Conservation (phyloP, 2,888 invertebrate genomes). For the Tribolium freemani region DNA sequence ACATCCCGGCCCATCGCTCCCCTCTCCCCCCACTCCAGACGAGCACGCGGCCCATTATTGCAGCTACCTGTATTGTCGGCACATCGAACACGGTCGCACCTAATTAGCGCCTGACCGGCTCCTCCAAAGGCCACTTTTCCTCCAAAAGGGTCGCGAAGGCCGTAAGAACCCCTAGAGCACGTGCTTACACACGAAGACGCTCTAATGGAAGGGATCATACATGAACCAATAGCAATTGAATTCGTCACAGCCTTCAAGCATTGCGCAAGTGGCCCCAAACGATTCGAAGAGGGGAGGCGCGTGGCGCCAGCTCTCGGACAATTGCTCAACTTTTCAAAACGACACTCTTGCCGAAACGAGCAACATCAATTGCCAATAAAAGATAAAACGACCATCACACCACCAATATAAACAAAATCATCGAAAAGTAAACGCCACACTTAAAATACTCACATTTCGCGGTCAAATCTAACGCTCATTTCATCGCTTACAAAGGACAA, state of each 20-base stretch:
- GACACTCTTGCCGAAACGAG: slow-evolving; percentile 72
- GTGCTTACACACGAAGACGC: slow-evolving; percentile 38
- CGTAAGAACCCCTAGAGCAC: slow-evolving; percentile 13
- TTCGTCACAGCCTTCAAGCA: slow-evolving; percentile 71
- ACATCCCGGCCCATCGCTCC: slow-evolving; percentile 69
- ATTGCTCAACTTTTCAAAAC: slow-evolving; percentile 64
- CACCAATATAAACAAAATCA: too few species aligned
- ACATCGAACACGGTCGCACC: slow-evolving; percentile 52
- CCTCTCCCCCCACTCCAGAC: slow-evolving; percentile 63
- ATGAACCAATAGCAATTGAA: slow-evolving; percentile 75
- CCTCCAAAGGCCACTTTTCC: neutral
- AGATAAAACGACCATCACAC: slow-evolving; percentile 56
- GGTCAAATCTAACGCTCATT: too few species aligned
- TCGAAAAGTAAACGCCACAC: too few species aligned
- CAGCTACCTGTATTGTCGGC: slow-evolving; percentile 64
- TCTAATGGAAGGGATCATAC: slow-evolving; percentile 67
- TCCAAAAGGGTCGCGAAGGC: neutral
- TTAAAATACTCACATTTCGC: too few species aligned
- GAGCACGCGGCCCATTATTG: slow-evolving; percentile 66
- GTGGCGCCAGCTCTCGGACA: slow-evolving; percentile 70
- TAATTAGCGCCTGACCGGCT: slow-evolving; percentile 23
- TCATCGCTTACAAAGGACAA: slow-evolving; percentile 1
- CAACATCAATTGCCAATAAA: slow-evolving; percentile 70
- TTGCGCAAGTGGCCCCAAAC: slow-evolving; percentile 67
- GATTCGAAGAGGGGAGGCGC: slow-evolving; percentile 57